These are phyloP conservation scores for Falcaria lacertinaria DNA, from an alignment of 2,888 invertebrate genomes.

Conservation along the genomic window DNA sequence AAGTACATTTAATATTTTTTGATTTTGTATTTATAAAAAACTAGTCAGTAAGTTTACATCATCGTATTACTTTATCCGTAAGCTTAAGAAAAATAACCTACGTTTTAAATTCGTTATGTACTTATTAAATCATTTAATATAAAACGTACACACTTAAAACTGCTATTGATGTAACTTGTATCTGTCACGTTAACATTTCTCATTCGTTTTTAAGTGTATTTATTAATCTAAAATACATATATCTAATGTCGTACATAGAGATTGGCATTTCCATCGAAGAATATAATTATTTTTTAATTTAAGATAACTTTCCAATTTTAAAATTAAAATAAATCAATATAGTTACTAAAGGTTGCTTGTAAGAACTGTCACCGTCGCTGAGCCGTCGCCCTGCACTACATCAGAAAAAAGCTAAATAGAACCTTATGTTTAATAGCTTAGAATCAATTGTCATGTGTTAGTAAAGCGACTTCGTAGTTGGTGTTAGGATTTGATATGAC, in stretches of 20 bases:
- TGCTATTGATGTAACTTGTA: constrained; percentile 2
- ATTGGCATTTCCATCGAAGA: no score
- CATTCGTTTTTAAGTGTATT: constrained; percentile 40
- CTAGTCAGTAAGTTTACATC: constrained; percentile 70
- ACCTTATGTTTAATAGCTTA: no score
- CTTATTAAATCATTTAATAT: constrained; percentile 2
- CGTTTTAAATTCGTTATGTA: constrained; percentile 5
- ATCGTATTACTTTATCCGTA: constrained; percentile 17
- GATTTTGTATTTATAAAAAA: constrained; percentile 52
- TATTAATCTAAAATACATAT: constrained; percentile 33
- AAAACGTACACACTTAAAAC: not conserved
- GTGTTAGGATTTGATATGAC: no score
- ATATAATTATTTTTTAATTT: no score
- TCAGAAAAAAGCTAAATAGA: no score
- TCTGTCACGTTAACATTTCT: constrained; percentile 27
- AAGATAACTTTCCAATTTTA: constrained; percentile 50
- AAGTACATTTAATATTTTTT: constrained; percentile 6
- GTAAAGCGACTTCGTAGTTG: no score
- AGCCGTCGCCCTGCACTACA: no score
- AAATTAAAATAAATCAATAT: constrained; percentile 27
- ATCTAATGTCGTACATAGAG: constrained; percentile 62
- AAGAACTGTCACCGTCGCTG: no score
- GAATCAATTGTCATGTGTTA: no score
- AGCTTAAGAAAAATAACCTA: constrained; percentile 10
- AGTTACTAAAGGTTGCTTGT: no score